These are phyloP conservation scores for Doris montereyensis DNA, from an alignment of 2,888 invertebrate species.

Conservation along the genomic window DNA sequence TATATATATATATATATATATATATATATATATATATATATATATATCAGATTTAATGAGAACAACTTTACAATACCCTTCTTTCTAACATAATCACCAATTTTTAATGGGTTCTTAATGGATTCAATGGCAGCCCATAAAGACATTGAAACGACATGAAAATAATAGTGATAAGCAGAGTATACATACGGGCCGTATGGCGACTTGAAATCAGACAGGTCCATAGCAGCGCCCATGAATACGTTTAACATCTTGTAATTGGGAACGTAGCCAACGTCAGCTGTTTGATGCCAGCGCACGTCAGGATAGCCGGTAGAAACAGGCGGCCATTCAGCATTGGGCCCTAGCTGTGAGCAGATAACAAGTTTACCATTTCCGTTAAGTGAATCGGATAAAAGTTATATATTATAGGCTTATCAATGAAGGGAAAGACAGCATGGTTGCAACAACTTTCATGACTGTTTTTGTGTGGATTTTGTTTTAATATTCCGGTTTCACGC, in stretches of 20 bases:
- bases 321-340: background rate
- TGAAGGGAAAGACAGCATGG: background rate
- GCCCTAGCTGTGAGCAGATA: conserved; percentile 40
- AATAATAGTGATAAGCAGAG: background rate
- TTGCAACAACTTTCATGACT: background rate
- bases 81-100: too few species aligned
- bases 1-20: background rate
- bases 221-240: conserved; percentile 62
- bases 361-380: too few species aligned
- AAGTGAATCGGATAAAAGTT: too few species aligned
- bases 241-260: conserved; percentile 55
- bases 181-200: conserved; percentile 33
- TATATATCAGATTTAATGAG: background rate
- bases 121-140: too few species aligned
- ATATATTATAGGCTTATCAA: too few species aligned
- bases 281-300: conserved; percentile 68
- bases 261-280: conserved; percentile 62
- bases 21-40: background rate
- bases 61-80: too few species aligned
- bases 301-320: conserved; percentile 55
- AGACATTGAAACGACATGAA: too few species aligned
- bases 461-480: too few species aligned
- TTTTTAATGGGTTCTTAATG: too few species aligned
- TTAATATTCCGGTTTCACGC: too few species aligned
- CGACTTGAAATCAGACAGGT: conserved; percentile 47